Evolutionary conservation across 2,888 invertebrate genomes (phyloP), one percentile per base, ranked within the genome.

Genomic region (Sinodicranocentrus sp.): DNA sequence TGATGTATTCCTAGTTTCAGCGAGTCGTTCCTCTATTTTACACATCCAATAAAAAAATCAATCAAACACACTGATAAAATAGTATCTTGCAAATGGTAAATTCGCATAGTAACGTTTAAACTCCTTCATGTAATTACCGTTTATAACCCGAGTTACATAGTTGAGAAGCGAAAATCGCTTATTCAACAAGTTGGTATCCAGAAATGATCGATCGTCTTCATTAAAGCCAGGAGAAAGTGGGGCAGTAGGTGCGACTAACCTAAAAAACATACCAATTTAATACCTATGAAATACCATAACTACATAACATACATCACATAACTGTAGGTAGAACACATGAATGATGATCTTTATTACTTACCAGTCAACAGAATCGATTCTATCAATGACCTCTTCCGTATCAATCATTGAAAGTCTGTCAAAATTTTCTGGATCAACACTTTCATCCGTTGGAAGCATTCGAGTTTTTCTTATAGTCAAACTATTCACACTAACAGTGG

Each of bases 161-260:
- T 83, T 83, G 19, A 83, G 43, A 2, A 83, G 43, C n/a, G 33
- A 54, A 57, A 39, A 77, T 23, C 82, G 33, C n/a, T 23, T 52
- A 15, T 83, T 77, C 23, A 83, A 21, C n/a, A 83, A 65, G 23
- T 48, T 70, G 8, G 82, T 83, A 33, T 83, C 82, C n/a, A 83
- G 44, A 19, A 76, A 83, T 0, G 82, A 83, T 13, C 76, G n/a
- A 71, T 83, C 82, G 21, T 82, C 70, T 28, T 75, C 75, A 23
- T 2, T 23, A 25, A 75, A 73, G 3, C 43, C n/a, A 1, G 21
- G 0, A n/a, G 82, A 61, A 44, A 75, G 33, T 13, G 23, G 19
- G 2, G n/a, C 10, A 13, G 73, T 26, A 23, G 52, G 15, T 23
- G 57, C 33, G 15, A 15, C 21, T 1, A 80, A 26, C 80, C 80